A percentile compares a stretch with the other conserved stretches of the same genome.
phyloP scores from a whole-genome alignment of 1,140 invertebrate species.

The Drosophila kepulauana region DNA sequence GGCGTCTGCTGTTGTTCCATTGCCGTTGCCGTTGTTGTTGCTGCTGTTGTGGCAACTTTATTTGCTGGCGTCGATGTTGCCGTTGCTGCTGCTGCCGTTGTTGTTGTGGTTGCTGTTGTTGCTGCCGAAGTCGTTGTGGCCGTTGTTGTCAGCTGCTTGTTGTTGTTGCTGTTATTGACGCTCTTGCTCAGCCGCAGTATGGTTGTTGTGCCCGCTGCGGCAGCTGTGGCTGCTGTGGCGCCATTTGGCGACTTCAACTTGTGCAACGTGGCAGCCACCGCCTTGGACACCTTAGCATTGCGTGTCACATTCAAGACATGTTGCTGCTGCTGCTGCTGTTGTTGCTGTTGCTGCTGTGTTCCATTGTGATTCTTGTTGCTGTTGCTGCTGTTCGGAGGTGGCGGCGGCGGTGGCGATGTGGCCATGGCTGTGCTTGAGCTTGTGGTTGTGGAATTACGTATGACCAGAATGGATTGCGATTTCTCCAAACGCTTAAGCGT shows the following conservation, averaged over 20 bases:
- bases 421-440: slow-evolving; percentile 36
- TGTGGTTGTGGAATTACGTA: slow-evolving; percentile 74
- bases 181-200: slow-evolving; percentile 69
- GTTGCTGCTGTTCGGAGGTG: not conserved
- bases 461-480: slow-evolving; percentile 83
- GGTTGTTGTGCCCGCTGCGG: slow-evolving; percentile 54
- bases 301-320: slow-evolving; percentile 72
- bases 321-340: slow-evolving; percentile 36
- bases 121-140: slow-evolving; percentile 32
- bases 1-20: slow-evolving; percentile 35
- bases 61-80: slow-evolving; percentile 45
- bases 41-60: slow-evolving; percentile 67
- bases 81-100: slow-evolving; percentile 40
- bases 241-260: slow-evolving; percentile 60
- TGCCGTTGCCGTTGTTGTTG: slow-evolving; percentile 42
- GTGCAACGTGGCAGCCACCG: slow-evolving; percentile 62
- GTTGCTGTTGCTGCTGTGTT: not conserved
- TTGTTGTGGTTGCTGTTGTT: slow-evolving; percentile 25
- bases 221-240: slow-evolving; percentile 28
- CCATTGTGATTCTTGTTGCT: slow-evolving; percentile 12
- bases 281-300: slow-evolving; percentile 58
- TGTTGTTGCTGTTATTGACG: slow-evolving; percentile 61
- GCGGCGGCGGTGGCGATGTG: slow-evolving; percentile 15
- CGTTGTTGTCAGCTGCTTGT: slow-evolving; percentile 29
- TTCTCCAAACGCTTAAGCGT: slow-evolving; percentile 83